These are phyloP conservation scores for Acanthosepion pharaonis DNA, from an alignment of 2,888 invertebrate species.

Conservation along the genomic window DNA sequence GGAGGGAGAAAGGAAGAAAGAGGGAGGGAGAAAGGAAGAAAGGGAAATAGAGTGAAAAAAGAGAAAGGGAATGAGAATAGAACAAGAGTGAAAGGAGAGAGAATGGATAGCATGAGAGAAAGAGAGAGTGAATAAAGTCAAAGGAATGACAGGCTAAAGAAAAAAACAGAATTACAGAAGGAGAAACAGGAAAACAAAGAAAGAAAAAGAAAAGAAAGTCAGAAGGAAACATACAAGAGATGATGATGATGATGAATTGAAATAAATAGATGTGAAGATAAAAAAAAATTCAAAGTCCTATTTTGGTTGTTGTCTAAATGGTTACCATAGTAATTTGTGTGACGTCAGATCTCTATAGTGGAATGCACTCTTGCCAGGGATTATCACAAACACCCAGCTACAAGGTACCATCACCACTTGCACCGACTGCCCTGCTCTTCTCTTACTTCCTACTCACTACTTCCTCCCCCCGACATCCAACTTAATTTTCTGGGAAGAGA, in stretches of 20 bases:
- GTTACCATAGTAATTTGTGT: not conserved
- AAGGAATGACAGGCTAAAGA: not conserved
- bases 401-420: not conserved
- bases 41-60: not conserved
- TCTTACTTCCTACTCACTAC: not conserved
- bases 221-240: not conserved
- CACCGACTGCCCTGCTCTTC: no score
- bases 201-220: not conserved
- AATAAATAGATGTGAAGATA: not conserved
- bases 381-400: not conserved
- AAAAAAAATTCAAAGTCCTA: not conserved
- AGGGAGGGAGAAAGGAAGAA: not conserved
- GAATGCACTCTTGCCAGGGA: not conserved
- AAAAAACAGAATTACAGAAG: not conserved
- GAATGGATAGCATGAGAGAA: not conserved
- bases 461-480: not conserved
- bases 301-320: conserved; percentile 25
- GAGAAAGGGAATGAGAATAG: not conserved
- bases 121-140: not conserved
- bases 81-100: not conserved
- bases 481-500: not conserved
- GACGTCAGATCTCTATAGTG: not conserved
- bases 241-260: not conserved
- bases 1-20: not conserved
- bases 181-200: not conserved